Conservation (phyloP, 2,113 vertebrate genomes). For the Halcyon senegalensis region DNA sequence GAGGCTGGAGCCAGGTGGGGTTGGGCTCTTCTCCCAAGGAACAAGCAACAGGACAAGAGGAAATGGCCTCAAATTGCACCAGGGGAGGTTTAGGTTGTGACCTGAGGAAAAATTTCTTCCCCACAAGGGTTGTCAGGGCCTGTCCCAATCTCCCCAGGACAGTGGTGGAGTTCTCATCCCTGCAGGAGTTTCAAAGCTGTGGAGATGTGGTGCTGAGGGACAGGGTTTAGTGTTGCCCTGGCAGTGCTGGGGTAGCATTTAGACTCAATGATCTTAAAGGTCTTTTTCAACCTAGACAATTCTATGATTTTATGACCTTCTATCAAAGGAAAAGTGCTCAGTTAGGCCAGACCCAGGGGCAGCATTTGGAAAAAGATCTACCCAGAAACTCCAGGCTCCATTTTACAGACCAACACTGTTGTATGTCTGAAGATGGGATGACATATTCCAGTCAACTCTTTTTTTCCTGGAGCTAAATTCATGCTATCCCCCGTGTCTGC, state of each 20-base stretch:
- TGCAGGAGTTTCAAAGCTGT: not conserved
- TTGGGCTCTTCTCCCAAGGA: no score
- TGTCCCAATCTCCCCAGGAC: no score
- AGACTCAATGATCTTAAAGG: not conserved
- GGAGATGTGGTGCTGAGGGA: not conserved
- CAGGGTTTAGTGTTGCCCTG: not conserved
- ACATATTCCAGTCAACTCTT: not conserved
- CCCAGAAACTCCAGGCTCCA: not conserved
- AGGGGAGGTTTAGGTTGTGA: no score
- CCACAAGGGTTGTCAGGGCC: no score
- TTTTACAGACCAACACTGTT: rapidly evolving
- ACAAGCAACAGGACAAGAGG: no score
- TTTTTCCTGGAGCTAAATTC: not conserved
- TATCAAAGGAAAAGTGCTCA: not conserved
- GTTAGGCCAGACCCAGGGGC: not conserved
- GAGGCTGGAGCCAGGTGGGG: no score
- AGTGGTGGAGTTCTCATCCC: no score
- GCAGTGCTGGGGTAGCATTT: not conserved
- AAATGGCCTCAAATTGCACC: no score
- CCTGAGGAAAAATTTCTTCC: no score
- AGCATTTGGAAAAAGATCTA: not conserved
- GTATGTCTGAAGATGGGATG: not conserved
- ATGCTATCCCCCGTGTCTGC: not conserved
- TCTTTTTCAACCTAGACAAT: not conserved
- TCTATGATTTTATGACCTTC: not conserved